phyloP scores from a whole-genome alignment of 2,888 invertebrate species.

The Saturnia japonica region DNA sequence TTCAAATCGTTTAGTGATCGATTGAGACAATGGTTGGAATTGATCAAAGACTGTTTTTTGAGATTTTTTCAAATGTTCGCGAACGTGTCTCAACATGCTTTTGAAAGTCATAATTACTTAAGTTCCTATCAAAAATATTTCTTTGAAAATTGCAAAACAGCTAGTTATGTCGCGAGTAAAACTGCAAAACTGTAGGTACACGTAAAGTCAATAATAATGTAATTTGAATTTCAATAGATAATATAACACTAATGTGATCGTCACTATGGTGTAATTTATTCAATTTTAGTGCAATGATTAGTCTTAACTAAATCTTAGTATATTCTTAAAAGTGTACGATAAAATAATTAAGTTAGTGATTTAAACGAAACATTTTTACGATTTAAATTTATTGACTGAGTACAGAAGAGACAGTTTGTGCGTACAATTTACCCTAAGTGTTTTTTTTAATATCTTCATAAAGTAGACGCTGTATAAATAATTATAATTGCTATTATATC shows the following conservation, averaged over 20 bases:
- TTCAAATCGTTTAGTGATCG: slow-evolving; percentile 41
- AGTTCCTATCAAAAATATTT: slow-evolving; percentile 50
- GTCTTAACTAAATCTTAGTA: slow-evolving; percentile 71
- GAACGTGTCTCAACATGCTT: slow-evolving; percentile 45
- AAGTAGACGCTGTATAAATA: slow-evolving; percentile 68
- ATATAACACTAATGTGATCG: slow-evolving; percentile 50
- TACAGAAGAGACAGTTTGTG: slow-evolving; percentile 60
- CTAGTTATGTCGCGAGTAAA: slow-evolving; percentile 42
- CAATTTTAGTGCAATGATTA: slow-evolving; percentile 82
- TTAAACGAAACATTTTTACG: slow-evolving; percentile 67
- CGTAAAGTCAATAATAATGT: slow-evolving; percentile 38
- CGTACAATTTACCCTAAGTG: slow-evolving; percentile 66
- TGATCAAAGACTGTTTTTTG: slow-evolving; percentile 78
- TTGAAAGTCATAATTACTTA: slow-evolving; percentile 45
- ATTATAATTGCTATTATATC: slow-evolving; percentile 63
- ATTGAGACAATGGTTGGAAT: slow-evolving; percentile 68
- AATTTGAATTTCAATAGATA: slow-evolving; percentile 51
- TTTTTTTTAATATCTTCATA: slow-evolving; percentile 57
- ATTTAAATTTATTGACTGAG: slow-evolving; percentile 74
- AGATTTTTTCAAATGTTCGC: slow-evolving; percentile 49
- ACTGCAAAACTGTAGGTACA: slow-evolving; percentile 56
- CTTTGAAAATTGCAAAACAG: slow-evolving; percentile 35
- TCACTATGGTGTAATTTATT: slow-evolving; percentile 76
- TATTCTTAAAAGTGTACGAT: slow-evolving; percentile 68
- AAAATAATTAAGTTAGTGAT: slow-evolving; percentile 68